These are phyloP conservation scores for Hippocampus comes DNA, from an alignment of 2,113 vertebrate species.

Conservation along the genomic window DNA sequence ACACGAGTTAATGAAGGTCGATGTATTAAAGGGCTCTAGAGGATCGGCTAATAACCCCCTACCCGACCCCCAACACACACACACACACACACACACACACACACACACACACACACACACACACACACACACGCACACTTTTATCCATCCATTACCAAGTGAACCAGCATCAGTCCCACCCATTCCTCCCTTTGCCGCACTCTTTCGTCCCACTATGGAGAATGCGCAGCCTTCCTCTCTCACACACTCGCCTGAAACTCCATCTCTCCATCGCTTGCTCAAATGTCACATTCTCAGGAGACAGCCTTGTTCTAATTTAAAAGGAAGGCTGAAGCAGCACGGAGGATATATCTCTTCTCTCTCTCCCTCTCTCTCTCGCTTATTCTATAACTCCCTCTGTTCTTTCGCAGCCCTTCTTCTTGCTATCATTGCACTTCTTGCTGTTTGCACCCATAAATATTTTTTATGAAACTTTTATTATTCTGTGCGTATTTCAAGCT, in stretches of 20 bases:
- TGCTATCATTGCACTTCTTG: slow-evolving; percentile 37
- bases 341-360: slow-evolving; percentile 41
- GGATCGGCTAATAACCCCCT: slow-evolving; percentile 56
- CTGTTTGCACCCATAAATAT: slow-evolving; percentile 19
- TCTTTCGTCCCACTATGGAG: slow-evolving; percentile 19
- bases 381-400: slow-evolving; percentile 31
- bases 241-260: slow-evolving; percentile 45
- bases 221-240: slow-evolving; percentile 42
- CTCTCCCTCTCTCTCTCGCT: slow-evolving; percentile 39
- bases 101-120: slow-evolving; percentile 13
- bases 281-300: slow-evolving; percentile 71
- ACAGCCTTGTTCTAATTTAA: slow-evolving; percentile 68
- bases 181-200: background rate
- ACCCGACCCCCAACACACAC: slow-evolving; percentile 3
- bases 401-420: slow-evolving; percentile 17
- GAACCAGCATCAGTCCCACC: slow-evolving; percentile 13
- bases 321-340: slow-evolving; percentile 70
- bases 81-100: slow-evolving; percentile 26
- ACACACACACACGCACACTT: slow-evolving; percentile 37
- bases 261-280: slow-evolving; percentile 54
- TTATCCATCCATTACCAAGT: slow-evolving; percentile 45
- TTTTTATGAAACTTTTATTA: slow-evolving; percentile 30
- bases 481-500: slow-evolving; percentile 21
- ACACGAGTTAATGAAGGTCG: slow-evolving; percentile 71
- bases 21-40: slow-evolving; percentile 70